Percentiles rank a stretch among this genome's conserved stretches.
phyloP scores from a whole-genome alignment of 2,113 vertebrate genomes.

The Corythaeola cristata region DNA sequence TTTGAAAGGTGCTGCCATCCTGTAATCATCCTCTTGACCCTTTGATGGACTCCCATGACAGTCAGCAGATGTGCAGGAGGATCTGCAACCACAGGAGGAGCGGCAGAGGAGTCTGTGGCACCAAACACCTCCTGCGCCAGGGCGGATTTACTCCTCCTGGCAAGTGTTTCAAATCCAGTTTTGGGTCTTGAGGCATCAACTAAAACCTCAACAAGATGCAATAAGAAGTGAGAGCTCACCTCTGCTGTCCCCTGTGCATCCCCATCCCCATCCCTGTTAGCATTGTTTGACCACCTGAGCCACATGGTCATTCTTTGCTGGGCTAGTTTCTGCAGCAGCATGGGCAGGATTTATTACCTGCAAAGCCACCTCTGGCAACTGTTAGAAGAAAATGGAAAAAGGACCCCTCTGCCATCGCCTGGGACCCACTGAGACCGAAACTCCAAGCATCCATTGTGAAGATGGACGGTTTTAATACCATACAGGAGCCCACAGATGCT shows the following conservation, averaged over 20 bases:
- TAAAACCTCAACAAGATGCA: background rate
- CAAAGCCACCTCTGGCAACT: background rate
- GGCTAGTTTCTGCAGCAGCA: background rate
- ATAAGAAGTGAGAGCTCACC: background rate
- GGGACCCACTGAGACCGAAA: background rate
- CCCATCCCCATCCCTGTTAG: background rate
- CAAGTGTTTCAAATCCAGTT: background rate
- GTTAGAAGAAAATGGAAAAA: background rate
- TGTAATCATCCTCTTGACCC: too few relatives aligned
- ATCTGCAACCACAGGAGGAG: background rate
- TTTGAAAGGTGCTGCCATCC: background rate
- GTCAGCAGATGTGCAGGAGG: background rate
- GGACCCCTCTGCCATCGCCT: rapidly evolving
- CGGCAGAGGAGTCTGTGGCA: background rate
- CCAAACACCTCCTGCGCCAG: background rate
- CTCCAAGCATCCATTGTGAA: background rate
- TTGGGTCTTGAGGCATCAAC: background rate
- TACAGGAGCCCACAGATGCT: background rate
- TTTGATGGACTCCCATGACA: background rate
- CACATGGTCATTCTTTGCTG: background rate
- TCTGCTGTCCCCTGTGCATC: background rate
- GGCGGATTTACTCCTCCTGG: background rate
- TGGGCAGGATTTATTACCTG: background rate
- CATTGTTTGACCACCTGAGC: background rate
- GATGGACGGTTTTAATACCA: slow-evolving; percentile 43